These are phyloP conservation scores for Lophochroa leadbeateri DNA, from an alignment of 2,113 vertebrate genomes.

Conservation along the genomic window DNA sequence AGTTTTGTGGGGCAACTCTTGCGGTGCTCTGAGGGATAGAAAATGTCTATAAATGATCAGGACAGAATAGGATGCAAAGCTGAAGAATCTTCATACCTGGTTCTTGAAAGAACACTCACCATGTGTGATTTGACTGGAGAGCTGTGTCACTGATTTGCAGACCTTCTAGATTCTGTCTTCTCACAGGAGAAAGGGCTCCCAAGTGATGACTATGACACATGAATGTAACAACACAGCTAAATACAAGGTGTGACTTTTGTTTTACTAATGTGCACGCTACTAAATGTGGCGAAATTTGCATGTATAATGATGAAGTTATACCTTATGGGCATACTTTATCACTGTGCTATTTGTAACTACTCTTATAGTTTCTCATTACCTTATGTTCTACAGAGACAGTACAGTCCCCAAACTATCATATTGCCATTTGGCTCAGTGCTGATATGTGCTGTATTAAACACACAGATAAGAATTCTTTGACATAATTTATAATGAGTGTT, in stretches of 20 bases:
- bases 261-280: background rate
- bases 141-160: background rate
- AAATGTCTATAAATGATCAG: background rate
- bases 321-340: background rate
- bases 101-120: background rate
- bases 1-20: background rate
- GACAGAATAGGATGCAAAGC: background rate
- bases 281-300: background rate
- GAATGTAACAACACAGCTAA: background rate
- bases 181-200: background rate
- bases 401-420: background rate
- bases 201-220: no score
- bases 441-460: conserved; percentile 32
- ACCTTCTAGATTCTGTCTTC: background rate
- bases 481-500: conserved; percentile 29
- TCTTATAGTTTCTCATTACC: background rate
- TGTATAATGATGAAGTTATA: background rate
- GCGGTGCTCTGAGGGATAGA: fast-evolving
- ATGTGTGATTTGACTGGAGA: background rate
- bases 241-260: background rate
- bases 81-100: background rate
- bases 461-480: conserved; percentile 45
- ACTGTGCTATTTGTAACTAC: background rate
- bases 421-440: conserved; percentile 16
- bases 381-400: background rate